Evolutionary conservation across 2,888 invertebrate species (phyloP), one percentile per base, ranked within the genome.

Genomic region (Lepas anatifera): DNA sequence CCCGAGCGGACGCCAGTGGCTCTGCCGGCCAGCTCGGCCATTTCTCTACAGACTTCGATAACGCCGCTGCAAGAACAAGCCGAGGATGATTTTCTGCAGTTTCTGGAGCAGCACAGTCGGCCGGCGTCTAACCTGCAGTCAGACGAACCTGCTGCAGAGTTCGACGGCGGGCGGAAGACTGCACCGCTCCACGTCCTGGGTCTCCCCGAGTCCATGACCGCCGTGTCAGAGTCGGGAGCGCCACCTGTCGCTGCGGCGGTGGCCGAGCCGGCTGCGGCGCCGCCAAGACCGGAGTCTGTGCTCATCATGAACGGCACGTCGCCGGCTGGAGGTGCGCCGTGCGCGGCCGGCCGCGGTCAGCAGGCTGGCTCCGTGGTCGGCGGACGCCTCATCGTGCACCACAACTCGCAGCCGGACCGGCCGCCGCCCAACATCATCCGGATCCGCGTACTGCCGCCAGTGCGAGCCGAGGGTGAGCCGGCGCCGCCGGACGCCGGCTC

Each of bases 341-440:
- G 25, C 58, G 11, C 32, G 22, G n/a, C 48, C 22, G 22, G 22
- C 35, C 8, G 35, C 58, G 58, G 11, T 13, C 16, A 13, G 22
- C 2, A 32, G 3, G 32, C 58, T 18, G 35, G 58, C 2, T 58
- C 58, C 3, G 35, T 58, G 7, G 58, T 58, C 35, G 35, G 58
- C 35, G 58, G 58, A 8, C 58, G 58, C 32, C 58, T 58, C 6
- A 58, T 58, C 18, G 58, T 58, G 22, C 58, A 58, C 22, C 58
- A 58, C 25, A 25, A 58, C 11, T 58, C 58, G 32, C 58, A 58
- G 58, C 58, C 58, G 32, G 58, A 58, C 58, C 18, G 58, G 58
- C 58, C 58, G 32, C 58, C 58, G 58, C 58, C 58, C 58, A 58
- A 58, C 58, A 58, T 58, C 58, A 58, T 58, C 58, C 58, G 58